phyloP scores from a whole-genome alignment of 2,113 vertebrate genomes.

The Taxidea taxus region DNA sequence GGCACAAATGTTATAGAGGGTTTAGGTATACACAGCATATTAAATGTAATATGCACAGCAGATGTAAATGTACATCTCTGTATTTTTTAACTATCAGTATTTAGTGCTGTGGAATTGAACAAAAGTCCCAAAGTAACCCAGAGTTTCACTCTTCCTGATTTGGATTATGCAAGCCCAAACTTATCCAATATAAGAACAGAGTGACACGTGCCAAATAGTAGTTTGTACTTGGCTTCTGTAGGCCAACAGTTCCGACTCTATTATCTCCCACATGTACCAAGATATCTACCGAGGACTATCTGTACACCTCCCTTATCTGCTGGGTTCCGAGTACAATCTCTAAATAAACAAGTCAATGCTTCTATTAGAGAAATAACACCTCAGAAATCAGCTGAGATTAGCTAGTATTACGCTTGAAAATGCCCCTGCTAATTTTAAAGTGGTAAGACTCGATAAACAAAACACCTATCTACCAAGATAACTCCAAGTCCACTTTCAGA shows the following conservation, averaged over 20 bases:
- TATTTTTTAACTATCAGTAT: background rate
- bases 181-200: background rate
- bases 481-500: background rate
- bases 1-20: background rate
- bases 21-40: background rate
- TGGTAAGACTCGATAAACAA: background rate
- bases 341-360: background rate
- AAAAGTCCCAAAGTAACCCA: background rate
- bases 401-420: background rate
- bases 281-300: background rate
- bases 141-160: background rate
- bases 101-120: background rate
- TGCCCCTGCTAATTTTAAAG: background rate
- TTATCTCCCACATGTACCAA: background rate
- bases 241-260: background rate
- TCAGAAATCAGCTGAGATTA: background rate
- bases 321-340: background rate
- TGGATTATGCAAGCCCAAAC: too few relatives aligned
- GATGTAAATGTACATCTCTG: background rate
- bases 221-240: background rate
- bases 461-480: background rate
- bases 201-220: background rate
- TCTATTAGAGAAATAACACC: background rate
- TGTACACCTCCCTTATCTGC: background rate
- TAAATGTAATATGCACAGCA: too few relatives aligned